A percentile compares a stretch with the other conserved stretches of the same genome.
phyloP scores from a whole-genome alignment of 2,888 invertebrate species.

The Lumbricus terrestris region DNA sequence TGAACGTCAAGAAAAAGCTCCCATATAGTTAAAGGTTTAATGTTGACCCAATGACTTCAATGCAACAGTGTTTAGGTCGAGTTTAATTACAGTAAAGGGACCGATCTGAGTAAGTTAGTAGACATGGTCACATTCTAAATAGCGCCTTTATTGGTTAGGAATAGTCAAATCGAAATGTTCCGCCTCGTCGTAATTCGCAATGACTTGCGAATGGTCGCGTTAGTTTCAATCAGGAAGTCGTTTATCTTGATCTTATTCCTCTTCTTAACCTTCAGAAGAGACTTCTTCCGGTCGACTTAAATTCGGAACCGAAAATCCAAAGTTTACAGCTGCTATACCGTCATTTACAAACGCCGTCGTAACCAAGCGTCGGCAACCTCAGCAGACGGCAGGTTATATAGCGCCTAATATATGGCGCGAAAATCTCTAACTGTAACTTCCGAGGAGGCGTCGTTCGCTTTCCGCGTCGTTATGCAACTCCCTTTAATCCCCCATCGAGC shows the following conservation, averaged over 20 bases:
- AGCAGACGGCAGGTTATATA: background rate
- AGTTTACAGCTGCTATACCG: background rate
- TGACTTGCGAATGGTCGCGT: background rate
- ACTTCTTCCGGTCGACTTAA: background rate
- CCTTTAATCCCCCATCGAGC: background rate
- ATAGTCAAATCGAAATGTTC: background rate
- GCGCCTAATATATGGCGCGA: slow-evolving; percentile 3
- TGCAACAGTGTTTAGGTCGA: background rate
- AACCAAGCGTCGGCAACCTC: background rate
- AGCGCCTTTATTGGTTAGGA: too few relatives aligned
- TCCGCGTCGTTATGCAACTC: slow-evolving; percentile 7
- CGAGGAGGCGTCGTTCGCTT: background rate
- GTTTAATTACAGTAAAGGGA: background rate
- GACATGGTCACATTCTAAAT: too few relatives aligned
- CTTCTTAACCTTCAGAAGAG: background rate
- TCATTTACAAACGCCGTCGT: background rate
- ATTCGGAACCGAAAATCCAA: background rate
- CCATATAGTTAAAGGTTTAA: too few relatives aligned
- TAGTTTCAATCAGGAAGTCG: background rate
- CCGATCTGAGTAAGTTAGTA: background rate
- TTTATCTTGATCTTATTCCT: background rate
- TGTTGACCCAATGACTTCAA: background rate
- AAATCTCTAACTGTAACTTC: background rate
- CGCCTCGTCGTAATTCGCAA: background rate
- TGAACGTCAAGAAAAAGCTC: background rate